phyloP scores from a whole-genome alignment of 92 coral and sea anemone genomes.

The Palythoa heliodiscus region DNA sequence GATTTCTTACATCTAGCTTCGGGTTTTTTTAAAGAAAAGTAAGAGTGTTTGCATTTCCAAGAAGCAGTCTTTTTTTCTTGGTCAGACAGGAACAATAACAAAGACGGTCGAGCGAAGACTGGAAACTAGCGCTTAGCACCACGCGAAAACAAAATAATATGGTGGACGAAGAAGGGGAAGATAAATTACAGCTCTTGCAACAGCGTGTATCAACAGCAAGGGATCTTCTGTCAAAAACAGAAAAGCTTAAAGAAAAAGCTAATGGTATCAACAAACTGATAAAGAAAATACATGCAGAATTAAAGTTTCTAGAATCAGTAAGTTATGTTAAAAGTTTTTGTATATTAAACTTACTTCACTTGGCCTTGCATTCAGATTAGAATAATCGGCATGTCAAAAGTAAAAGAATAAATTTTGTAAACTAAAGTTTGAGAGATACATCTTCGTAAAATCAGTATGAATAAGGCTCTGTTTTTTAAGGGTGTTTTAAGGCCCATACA shows the following conservation, averaged over 20 bases:
- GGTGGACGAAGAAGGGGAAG: conserved; percentile 37
- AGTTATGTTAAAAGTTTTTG: conserved; percentile 1
- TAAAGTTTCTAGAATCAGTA: conserved; percentile 25
- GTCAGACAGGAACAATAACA: too few species aligned
- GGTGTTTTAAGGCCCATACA: too few species aligned
- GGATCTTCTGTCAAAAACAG: conserved; percentile 25
- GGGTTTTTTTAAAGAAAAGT: too few species aligned
- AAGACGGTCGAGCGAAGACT: neutral
- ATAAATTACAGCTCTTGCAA: conserved; percentile 7
- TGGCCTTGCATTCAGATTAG: too few species aligned
- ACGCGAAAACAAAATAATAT: conserved; percentile 1
- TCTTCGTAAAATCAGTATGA: too few species aligned
- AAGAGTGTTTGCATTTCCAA: neutral
- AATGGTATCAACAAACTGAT: conserved; percentile 3
- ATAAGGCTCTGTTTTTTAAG: too few species aligned
- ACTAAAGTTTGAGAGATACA: too few species aligned
- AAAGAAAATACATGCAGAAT: conserved; percentile 31
- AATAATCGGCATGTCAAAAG: too few species aligned
- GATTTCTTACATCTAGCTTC: neutral
- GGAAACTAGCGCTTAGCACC: conserved; percentile 9
- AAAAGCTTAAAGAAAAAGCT: neutral
- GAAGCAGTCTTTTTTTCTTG: neutral
- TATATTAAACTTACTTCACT: too few species aligned
- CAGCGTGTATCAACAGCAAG: conserved; percentile 16
- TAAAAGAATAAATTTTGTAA: too few species aligned